A percentile compares a stretch with the other conserved stretches of the same genome.
Evolutionary conservation across 53 echinoderm and acorn worm species (phyloP).

Genomic region (Crossaster papposus): DNA sequence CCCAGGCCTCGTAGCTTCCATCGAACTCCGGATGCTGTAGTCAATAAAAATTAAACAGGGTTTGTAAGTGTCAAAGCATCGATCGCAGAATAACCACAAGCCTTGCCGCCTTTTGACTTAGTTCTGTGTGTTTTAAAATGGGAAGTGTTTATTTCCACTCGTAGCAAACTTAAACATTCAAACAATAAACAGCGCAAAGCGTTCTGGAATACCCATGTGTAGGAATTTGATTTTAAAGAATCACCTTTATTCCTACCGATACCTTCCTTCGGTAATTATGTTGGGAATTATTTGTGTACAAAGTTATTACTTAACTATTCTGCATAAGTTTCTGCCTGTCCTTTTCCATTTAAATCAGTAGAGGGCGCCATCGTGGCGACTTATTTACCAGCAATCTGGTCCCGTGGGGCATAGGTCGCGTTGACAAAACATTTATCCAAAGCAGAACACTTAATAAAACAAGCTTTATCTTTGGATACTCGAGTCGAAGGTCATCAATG

Average conservation of each 20-base stretch:
- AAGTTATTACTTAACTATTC: no score
- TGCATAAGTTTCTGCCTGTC: not conserved
- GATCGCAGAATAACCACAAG: no score
- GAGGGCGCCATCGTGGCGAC: not conserved
- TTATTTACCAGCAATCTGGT: not conserved
- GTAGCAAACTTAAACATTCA: no score
- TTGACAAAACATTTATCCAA: slow-evolving; percentile 3
- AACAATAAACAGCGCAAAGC: no score
- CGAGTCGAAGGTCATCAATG: not conserved
- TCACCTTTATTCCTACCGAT: no score
- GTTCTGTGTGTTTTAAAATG: no score
- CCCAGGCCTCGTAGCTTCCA: not conserved
- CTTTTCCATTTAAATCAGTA: not conserved
- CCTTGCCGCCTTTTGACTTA: no score
- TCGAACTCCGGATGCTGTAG: not conserved
- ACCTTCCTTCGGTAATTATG: no score
- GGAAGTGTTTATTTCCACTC: no score
- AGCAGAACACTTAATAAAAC: slow-evolving; percentile 1
- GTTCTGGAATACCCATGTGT: no score
- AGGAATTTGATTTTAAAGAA: no score
- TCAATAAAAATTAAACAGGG: not conserved
- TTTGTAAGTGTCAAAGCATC: not conserved
- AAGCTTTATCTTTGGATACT: not conserved
- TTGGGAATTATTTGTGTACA: no score
- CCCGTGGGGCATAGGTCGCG: not conserved